Evolutionary conservation across 1,140 invertebrate species (phyloP).

Genomic region (Penaeus chinensis): DNA sequence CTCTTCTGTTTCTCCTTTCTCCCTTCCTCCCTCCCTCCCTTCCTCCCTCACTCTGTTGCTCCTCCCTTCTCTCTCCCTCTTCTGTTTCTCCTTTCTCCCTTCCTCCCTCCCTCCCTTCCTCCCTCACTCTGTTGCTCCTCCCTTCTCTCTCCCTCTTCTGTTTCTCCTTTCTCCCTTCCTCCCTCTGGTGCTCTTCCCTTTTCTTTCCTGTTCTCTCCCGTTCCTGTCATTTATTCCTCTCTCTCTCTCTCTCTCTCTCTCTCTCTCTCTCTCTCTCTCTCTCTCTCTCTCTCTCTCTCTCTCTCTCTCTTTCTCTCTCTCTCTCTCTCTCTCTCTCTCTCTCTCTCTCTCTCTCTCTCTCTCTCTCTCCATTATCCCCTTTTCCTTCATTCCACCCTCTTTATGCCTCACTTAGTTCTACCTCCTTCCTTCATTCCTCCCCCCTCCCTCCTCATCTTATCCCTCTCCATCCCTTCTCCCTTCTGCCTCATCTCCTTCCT

Average conservation of each 20-base stretch:
- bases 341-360: too few species aligned
- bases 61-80: not conserved
- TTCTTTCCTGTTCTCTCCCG: not conserved
- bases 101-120: not conserved
- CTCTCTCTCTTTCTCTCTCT: not conserved
- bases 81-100: not conserved
- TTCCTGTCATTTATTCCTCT: not conserved
- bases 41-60: not conserved
- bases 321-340: too few species aligned
- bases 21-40: not conserved
- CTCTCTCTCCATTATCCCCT: too few species aligned
- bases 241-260: not conserved
- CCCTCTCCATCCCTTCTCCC: too few species aligned
- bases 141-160: not conserved
- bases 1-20: not conserved
- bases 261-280: not conserved
- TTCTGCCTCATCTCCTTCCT: too few species aligned
- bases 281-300: not conserved
- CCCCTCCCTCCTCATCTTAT: too few species aligned
- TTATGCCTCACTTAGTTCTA: too few species aligned
- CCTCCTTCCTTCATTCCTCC: too few species aligned
- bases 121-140: not conserved
- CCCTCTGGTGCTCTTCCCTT: constrained; percentile 15
- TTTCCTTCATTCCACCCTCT: too few species aligned
- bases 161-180: not conserved